Evolutionary conservation across 2,113 vertebrate species (phyloP), one percentile per base, ranked within the genome.

Genomic region (Elachura formosa): DNA sequence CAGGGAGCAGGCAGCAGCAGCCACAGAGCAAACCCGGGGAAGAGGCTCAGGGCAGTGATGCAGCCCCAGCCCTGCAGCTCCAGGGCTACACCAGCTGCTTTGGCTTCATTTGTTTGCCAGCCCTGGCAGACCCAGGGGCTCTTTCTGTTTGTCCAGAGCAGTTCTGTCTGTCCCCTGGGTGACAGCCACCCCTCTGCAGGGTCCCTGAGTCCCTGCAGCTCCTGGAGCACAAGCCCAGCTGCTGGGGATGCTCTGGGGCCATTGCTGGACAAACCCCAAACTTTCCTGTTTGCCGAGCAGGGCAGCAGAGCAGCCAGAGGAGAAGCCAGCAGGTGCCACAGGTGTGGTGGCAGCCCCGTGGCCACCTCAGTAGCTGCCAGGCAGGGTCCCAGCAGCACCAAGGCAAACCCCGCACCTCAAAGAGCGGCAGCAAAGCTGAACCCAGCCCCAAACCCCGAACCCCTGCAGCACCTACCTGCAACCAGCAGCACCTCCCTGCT

Each of bases 401-500:
- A 21, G 40, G 28, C 43, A 46, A 34, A 41, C 40, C 19, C 21
- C 1, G 4, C 7, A 10, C 34, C 92, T 33, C 20, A 46, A 16
- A 7, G 3, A 59, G 56, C 19, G 6, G 55, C 68, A 34, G 51
- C 7, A 23, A 52, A 16, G 15, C 74, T 5, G 1, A 55, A n/a
- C 3, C 6, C 26, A 11, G 28, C 62, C 28, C 12, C 29, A n/a
- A 61, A 3, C 5, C 6, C 11, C 33, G 12, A 11, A 5, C 0
- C 11, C 67, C 8, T 15, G 4, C 19, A 29, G 3, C 8, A 92
- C 97, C 84, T 97, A 98, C 98, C 98, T 89, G 17, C 26, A 12
- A 72, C 22, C 79, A 90, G 59, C 68, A 28, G 20, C 41, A 76
- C 80, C 82, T 98, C 98, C 98, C 98, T 98, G 45, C 97, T 97